These are phyloP conservation scores for Acleris emargana DNA, from an alignment of 2,888 invertebrate genomes.

Conservation along the genomic window DNA sequence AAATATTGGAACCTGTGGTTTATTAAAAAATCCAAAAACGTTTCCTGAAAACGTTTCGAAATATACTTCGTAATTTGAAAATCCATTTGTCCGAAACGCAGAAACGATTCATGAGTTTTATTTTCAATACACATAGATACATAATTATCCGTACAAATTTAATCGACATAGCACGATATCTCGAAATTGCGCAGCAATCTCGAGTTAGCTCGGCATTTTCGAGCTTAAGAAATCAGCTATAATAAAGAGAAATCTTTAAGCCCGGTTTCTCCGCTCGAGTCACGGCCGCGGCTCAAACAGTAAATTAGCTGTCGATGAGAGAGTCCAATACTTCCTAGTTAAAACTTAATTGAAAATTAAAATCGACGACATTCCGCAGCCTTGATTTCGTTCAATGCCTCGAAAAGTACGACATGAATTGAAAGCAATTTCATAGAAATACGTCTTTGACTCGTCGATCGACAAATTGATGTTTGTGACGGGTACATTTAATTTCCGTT, in stretches of 20 bases:
- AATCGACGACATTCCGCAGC: constrained; percentile 4
- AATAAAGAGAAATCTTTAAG: constrained; percentile 25
- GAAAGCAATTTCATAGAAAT: too few species aligned
- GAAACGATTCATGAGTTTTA: not conserved
- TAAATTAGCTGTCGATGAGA: constrained; percentile 27
- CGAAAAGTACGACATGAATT: not conserved
- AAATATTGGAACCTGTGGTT: too few species aligned
- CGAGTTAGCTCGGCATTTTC: not conserved
- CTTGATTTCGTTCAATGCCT: not conserved
- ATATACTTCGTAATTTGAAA: too few species aligned
- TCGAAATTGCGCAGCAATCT: not conserved
- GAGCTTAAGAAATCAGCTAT: not conserved
- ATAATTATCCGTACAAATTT: not conserved
- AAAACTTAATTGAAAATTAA: constrained; percentile 13
- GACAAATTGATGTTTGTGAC: too few species aligned
- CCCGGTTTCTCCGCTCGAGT: constrained; percentile 21
- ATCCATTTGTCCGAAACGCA: too few species aligned
- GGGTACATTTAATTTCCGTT: too few species aligned
- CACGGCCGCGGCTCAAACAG: constrained; percentile 24
- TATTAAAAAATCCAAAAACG: too few species aligned
- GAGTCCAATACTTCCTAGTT: constrained; percentile 30
- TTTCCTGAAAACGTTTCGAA: too few species aligned
- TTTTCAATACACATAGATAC: not conserved
- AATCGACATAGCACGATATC: not conserved
- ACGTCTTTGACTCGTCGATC: too few species aligned